Conservation (phyloP, 2,888 invertebrate species). For the Dysmachus trigonus region DNA sequence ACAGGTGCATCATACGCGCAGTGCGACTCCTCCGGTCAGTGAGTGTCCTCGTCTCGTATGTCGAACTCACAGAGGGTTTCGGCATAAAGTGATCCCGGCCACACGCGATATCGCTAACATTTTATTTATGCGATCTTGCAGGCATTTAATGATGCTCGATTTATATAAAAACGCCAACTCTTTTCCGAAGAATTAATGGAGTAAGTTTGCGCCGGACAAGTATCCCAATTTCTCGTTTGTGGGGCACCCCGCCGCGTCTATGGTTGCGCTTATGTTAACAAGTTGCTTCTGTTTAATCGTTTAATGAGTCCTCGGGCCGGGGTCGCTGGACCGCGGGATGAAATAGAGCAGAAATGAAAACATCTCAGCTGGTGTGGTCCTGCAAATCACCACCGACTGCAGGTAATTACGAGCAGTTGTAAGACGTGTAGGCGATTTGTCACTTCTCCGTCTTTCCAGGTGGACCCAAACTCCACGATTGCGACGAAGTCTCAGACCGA, state of each 20-base stretch:
- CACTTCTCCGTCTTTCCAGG: not conserved
- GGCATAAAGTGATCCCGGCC: slow-evolving; percentile 44
- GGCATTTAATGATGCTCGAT: slow-evolving; percentile 45
- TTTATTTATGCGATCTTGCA: slow-evolving; percentile 49
- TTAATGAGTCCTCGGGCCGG: not conserved
- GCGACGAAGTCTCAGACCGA: not conserved
- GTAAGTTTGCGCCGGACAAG: slow-evolving; percentile 36
- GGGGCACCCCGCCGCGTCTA: slow-evolving; percentile 44
- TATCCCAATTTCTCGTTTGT: slow-evolving; percentile 45
- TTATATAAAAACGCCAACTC: slow-evolving; percentile 50
- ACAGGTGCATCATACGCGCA: not conserved
- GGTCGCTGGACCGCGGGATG: not conserved
- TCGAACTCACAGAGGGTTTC: not conserved
- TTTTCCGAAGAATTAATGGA: slow-evolving; percentile 48
- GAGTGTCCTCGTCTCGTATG: not conserved
- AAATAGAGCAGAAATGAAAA: slow-evolving; percentile 7
- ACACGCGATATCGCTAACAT: slow-evolving; percentile 47
- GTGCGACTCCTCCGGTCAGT: not conserved
- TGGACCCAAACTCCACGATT: not conserved
- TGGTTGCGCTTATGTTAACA: slow-evolving; percentile 48
- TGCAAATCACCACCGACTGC: not conserved
- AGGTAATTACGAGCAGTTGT: not conserved
- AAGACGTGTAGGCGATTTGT: slow-evolving; percentile 4
- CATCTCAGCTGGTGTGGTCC: not conserved
- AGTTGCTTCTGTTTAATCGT: slow-evolving; percentile 48